A percentile compares a stretch with the other conserved stretches of the same genome.
Conservation (phyloP, 2,797 vertebrate genomes). For the Alcedo atthis region DNA sequence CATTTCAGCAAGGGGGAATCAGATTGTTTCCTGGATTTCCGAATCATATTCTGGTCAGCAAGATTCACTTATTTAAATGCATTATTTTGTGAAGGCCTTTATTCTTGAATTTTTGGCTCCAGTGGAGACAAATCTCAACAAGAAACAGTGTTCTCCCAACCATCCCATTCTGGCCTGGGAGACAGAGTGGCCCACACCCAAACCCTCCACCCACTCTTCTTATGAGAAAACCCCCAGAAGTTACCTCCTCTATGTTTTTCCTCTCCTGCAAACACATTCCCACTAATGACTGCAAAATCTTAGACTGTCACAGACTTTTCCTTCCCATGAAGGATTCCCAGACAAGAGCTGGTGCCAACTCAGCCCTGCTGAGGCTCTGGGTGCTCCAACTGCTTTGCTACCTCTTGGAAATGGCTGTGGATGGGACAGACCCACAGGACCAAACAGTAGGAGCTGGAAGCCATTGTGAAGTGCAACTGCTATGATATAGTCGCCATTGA, state of each 20-base stretch:
- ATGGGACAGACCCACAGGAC: background rate
- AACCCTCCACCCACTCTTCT: background rate
- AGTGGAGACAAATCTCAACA: background rate
- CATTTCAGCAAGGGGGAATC: constrained; percentile 34
- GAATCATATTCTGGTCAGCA: background rate
- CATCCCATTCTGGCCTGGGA: background rate
- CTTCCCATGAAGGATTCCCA: background rate
- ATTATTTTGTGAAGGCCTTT: background rate
- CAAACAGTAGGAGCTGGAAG: too few species aligned
- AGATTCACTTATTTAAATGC: constrained; percentile 9
- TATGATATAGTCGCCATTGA: too few species aligned
- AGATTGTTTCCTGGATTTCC: constrained; percentile 29
- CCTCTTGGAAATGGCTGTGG: background rate
- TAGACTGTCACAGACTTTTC: background rate
- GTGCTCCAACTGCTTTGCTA: background rate
- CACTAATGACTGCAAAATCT: background rate
- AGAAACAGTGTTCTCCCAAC: accelerated
- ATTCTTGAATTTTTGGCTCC: background rate
- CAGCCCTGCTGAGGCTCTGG: background rate
- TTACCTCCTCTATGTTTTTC: background rate
- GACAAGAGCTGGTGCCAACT: background rate
- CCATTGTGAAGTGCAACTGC: too few species aligned
- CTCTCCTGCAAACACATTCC: background rate
- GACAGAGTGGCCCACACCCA: background rate
- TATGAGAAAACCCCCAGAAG: background rate